Conservation (phyloP, 1,140 invertebrate genomes). For the Globodera ellingtonae region DNA sequence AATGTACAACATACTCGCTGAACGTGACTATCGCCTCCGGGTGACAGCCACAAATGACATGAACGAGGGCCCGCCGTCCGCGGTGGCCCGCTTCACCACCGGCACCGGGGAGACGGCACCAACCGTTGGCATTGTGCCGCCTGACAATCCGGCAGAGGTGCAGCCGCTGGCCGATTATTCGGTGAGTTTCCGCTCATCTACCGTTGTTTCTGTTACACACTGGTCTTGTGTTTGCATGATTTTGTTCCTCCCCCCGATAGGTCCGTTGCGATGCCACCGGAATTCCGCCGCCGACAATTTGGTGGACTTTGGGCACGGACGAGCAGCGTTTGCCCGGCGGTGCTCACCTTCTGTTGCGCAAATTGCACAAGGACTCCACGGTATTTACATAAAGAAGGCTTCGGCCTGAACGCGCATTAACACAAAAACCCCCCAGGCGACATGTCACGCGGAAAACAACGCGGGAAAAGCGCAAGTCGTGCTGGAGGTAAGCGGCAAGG, state of each 20-base stretch:
- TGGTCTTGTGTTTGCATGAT: too few species aligned
- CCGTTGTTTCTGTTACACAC: not conserved
- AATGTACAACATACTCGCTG: conserved; percentile 52
- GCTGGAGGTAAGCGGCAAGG: conserved; percentile 33
- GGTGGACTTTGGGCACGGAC: conserved; percentile 52
- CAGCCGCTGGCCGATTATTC: conserved; percentile 47
- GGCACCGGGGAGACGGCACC: conserved; percentile 63
- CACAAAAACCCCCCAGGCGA: conserved; percentile 23
- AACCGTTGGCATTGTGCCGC: conserved; percentile 50
- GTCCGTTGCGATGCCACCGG: conserved; percentile 52
- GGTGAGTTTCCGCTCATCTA: conserved; percentile 31
- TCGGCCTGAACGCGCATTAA: not conserved
- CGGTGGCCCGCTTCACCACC: conserved; percentile 52
- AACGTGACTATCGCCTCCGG: conserved; percentile 57
- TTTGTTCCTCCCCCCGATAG: not conserved
- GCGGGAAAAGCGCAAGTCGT: conserved; percentile 56
- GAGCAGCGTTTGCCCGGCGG: conserved; percentile 45
- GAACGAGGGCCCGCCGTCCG: conserved; percentile 62
- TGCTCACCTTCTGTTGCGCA: conserved; percentile 42
- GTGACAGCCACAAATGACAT: conserved; percentile 62
- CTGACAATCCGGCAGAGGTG: conserved; percentile 52
- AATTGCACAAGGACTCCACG: conserved; percentile 55
- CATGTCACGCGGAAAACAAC: conserved; percentile 62
- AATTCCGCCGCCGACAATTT: conserved; percentile 54
- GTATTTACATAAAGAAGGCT: not conserved